phyloP scores from a whole-genome alignment of 2,113 vertebrate species.

The Hydrolagus affinis region DNA sequence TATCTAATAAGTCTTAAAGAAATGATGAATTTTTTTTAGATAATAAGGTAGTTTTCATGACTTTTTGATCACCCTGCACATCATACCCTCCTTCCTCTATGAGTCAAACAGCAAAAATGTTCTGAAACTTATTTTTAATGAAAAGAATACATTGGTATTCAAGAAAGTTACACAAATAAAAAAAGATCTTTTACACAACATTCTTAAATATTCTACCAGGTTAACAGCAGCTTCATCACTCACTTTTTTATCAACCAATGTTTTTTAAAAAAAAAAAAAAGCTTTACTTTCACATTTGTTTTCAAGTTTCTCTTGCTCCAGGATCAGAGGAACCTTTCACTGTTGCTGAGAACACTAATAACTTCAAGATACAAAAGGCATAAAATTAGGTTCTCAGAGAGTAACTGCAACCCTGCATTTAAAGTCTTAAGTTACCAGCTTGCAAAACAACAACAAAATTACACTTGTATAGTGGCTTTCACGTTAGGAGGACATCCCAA shows the following conservation, averaged over 20 bases:
- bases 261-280: neutral
- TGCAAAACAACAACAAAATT: neutral
- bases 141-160: neutral
- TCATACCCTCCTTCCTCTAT: neutral
- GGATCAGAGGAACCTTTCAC: neutral
- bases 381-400: neutral
- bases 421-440: neutral
- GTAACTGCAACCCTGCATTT: neutral
- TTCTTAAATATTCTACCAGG: neutral
- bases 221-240: neutral
- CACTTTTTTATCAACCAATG: neutral
- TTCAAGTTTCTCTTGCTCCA: neutral
- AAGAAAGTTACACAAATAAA: neutral
- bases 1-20: too few species aligned
- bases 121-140: neutral
- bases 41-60: neutral
- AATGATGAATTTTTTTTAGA: too few species aligned
- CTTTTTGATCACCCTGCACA: neutral
- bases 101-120: neutral
- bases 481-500: too few species aligned
- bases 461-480: too few species aligned
- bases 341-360: neutral
- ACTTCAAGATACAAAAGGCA: neutral
- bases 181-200: neutral
- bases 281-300: neutral